A percentile compares a stretch with the other conserved stretches of the same genome.
Conservation (phyloP, 1,140 invertebrate species). For the Parapsyche elsis region DNA sequence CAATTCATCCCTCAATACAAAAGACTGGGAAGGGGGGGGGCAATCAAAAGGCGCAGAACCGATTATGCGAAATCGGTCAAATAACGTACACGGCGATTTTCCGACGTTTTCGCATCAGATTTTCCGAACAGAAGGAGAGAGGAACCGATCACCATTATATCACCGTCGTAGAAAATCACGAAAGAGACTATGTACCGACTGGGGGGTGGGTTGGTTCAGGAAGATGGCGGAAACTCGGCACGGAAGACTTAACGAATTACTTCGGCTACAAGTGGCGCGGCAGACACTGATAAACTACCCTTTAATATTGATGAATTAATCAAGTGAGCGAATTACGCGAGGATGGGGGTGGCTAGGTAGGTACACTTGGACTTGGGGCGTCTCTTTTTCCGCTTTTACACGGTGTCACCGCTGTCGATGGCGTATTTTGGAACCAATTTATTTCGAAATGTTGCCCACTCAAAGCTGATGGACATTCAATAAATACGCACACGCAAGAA, state of each 20-base stretch:
- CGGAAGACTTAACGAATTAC: constrained; percentile 49
- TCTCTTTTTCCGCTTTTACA: background rate
- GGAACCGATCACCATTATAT: background rate
- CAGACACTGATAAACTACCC: constrained; percentile 55
- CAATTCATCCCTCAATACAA: constrained; percentile 9
- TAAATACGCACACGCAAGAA: too few species aligned
- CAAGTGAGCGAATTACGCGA: constrained; percentile 40
- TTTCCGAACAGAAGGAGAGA: background rate
- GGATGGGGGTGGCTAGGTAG: background rate
- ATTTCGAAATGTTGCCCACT: background rate
- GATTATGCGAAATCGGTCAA: constrained; percentile 34
- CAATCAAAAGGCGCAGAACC: background rate
- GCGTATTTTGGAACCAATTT: background rate
- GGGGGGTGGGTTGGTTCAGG: constrained; percentile 15
- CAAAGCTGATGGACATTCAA: too few species aligned
- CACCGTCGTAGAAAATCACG: background rate
- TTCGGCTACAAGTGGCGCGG: constrained; percentile 51
- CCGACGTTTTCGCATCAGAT: background rate
- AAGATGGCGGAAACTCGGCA: background rate
- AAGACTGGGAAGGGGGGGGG: too few species aligned
- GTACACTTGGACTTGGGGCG: background rate
- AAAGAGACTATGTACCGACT: background rate
- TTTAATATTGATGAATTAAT: constrained; percentile 57
- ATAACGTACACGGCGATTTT: constrained; percentile 15
- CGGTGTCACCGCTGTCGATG: background rate